phyloP scores from a whole-genome alignment of 2,113 vertebrate genomes.

The Catharus fuscescens region DNA sequence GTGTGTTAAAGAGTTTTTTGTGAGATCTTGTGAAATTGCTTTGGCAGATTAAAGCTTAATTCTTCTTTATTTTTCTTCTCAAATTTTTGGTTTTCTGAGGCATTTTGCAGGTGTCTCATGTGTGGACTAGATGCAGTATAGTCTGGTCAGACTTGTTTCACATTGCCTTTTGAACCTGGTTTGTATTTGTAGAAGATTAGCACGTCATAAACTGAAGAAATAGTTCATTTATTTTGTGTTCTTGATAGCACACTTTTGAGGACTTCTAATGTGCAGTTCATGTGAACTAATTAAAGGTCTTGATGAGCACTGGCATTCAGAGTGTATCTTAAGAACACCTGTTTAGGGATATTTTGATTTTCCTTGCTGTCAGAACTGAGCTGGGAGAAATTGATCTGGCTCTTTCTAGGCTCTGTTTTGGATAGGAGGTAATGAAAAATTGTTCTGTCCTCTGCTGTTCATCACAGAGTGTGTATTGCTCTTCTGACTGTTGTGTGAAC shows the following conservation, averaged over 20 bases:
- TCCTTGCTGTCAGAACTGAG: background rate
- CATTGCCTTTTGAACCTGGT: background rate
- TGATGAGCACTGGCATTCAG: background rate
- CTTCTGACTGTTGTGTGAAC: background rate
- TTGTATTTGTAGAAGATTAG: background rate
- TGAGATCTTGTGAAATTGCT: background rate
- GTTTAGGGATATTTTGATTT: background rate
- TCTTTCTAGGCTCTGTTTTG: background rate
- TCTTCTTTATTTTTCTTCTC: background rate
- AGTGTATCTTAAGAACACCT: background rate
- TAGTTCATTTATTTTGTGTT: background rate
- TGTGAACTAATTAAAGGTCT: background rate
- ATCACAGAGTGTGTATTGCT: background rate
- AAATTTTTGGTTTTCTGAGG: background rate
- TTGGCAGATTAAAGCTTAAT: background rate
- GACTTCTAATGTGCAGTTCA: background rate
- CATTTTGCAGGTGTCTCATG: background rate
- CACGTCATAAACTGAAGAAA: too few relatives aligned
- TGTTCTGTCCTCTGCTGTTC: background rate
- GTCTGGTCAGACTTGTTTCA: background rate
- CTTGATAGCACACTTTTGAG: background rate
- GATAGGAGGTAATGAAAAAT: background rate
- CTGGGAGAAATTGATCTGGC: background rate
- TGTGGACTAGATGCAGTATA: background rate
- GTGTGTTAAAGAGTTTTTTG: background rate